Percentiles rank a stretch among this genome's conserved stretches.
phyloP scores from a whole-genome alignment of 2,113 vertebrate species.

The Murina feae region DNA sequence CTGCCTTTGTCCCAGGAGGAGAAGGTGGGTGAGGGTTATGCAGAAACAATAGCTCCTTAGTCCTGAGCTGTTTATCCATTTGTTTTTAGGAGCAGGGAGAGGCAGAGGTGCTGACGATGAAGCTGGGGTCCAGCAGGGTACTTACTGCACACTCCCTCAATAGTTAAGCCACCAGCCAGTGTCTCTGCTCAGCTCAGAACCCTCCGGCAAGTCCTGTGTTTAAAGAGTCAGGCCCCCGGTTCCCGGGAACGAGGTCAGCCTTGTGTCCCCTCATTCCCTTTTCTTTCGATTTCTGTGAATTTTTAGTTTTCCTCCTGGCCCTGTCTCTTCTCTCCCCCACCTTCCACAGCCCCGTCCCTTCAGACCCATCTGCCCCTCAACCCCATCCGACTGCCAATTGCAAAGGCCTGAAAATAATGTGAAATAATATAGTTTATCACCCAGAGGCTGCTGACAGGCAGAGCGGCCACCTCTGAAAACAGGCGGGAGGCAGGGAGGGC shows the following conservation, averaged over 20 bases:
- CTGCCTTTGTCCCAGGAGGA: not conserved
- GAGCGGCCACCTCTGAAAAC: conserved; percentile 81
- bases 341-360: conserved; percentile 57
- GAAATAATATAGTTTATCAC: conserved; percentile 87
- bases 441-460: conserved; percentile 83
- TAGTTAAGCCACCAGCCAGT: not conserved
- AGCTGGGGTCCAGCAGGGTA: not conserved
- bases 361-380: conserved; percentile 73
- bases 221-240: not conserved
- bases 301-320: conserved; percentile 46
- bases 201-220: not conserved
- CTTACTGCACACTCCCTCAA: not conserved
- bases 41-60: not conserved
- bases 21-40: not conserved
- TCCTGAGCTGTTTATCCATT: not conserved
- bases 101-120: not conserved
- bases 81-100: not conserved
- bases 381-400: conserved; percentile 76
- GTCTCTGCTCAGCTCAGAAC: not conserved
- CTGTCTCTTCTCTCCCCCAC: not conserved
- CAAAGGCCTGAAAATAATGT: conserved; percentile 84
- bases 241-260: not conserved
- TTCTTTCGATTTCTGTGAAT: conserved; percentile 9
- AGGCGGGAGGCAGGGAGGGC: conserved; percentile 82
- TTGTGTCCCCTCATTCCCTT: not conserved